Evolutionary conservation across 2,113 vertebrate genomes (phyloP).

Genomic region (Phalacrocorax pelagicus): DNA sequence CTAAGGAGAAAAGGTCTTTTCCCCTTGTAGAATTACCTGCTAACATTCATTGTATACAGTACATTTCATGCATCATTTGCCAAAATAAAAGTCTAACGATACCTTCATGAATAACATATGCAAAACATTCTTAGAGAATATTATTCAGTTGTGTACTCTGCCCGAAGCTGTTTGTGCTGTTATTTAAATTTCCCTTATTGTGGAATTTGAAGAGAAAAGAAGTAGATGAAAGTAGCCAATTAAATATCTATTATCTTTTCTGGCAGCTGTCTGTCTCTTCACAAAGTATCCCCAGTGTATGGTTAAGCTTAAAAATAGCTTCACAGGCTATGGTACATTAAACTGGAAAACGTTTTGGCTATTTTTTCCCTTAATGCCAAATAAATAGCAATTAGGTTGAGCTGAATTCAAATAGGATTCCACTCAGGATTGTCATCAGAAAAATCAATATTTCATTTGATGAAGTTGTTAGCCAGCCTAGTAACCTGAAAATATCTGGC

Average conservation of each 20-base stretch:
- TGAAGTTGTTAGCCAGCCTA: background rate
- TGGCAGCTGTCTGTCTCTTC: background rate
- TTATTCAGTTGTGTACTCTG: background rate
- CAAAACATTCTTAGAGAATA: background rate
- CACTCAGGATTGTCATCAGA: background rate
- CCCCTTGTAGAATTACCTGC: background rate
- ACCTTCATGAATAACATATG: background rate
- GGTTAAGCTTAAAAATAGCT: background rate
- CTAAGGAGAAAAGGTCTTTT: background rate
- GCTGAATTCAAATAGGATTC: constrained; percentile 1
- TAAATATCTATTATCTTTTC: background rate
- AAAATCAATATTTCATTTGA: constrained; percentile 26
- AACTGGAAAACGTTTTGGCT: background rate
- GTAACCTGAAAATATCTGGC: background rate
- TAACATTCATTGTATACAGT: background rate
- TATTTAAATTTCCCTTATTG: background rate
- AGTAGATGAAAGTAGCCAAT: background rate
- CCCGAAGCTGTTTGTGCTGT: background rate
- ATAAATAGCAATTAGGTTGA: constrained; percentile 14
- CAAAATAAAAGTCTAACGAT: background rate
- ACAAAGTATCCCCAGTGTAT: background rate
- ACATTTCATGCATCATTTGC: background rate
- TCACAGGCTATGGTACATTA: background rate
- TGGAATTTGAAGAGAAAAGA: background rate
- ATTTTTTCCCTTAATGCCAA: background rate